Evolutionary conservation across 2,113 vertebrate genomes (phyloP).

Genomic region (Canis aureus): DNA sequence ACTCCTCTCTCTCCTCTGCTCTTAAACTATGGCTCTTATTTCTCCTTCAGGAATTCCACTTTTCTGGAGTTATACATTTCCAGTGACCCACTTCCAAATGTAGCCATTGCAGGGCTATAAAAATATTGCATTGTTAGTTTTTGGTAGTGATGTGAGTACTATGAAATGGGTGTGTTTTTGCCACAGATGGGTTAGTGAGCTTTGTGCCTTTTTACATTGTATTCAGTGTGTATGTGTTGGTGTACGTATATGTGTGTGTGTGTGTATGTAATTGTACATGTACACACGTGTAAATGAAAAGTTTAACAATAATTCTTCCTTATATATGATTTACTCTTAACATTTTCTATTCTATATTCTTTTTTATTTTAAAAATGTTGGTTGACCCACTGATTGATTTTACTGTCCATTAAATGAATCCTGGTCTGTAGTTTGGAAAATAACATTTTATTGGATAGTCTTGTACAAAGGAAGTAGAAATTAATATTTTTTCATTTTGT

Average conservation of each 20-base stretch:
- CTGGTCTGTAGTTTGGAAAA: neutral
- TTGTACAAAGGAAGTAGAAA: constrained; percentile 51
- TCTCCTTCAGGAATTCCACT: neutral
- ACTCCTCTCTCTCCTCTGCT: neutral
- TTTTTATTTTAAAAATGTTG: neutral
- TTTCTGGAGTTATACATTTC: neutral
- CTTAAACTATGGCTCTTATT: neutral
- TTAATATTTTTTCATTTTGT: constrained; percentile 25
- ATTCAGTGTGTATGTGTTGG: neutral
- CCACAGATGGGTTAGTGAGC: neutral
- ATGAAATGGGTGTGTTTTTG: constrained; percentile 19
- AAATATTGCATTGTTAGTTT: neutral
- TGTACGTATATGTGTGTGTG: neutral
- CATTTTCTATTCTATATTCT: neutral
- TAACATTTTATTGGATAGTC: neutral
- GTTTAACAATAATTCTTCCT: neutral
- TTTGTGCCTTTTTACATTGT: neutral
- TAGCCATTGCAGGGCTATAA: neutral
- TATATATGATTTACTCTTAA: neutral
- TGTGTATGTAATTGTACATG: neutral
- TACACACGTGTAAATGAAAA: neutral
- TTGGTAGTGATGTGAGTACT: neutral
- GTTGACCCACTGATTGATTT: constrained; percentile 12
- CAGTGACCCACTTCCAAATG: neutral
- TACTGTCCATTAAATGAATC: neutral